These are phyloP conservation scores for Ochropacha duplaris DNA, from an alignment of 2,888 invertebrate species.

Conservation along the genomic window DNA sequence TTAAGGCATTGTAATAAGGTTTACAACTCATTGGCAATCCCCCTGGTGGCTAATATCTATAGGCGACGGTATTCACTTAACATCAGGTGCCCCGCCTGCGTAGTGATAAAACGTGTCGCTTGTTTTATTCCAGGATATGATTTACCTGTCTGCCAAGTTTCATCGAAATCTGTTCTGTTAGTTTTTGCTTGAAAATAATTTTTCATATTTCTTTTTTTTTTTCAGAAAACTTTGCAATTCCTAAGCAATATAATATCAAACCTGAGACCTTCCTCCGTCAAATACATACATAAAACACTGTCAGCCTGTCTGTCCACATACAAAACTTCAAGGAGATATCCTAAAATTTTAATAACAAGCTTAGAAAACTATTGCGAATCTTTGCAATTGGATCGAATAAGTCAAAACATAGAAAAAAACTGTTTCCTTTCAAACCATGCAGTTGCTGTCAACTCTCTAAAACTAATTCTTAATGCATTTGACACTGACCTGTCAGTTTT, in stretches of 20 bases:
- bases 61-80: too few relatives aligned
- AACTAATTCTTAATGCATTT: conserved; percentile 26
- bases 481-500: conserved; percentile 8
- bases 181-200: too few relatives aligned
- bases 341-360: conserved; percentile 2
- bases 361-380: conserved; percentile 27
- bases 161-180: too few relatives aligned
- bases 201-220: conserved; percentile 14
- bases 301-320: conserved; percentile 25
- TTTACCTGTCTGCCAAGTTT: too few relatives aligned
- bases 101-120: too few relatives aligned
- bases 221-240: conserved; percentile 41
- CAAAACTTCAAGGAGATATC: conserved; percentile 14
- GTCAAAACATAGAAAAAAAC: conserved; percentile 30
- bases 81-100: too few relatives aligned
- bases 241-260: conserved; percentile 30
- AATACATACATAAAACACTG: conserved; percentile 23
- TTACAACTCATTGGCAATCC: too few relatives aligned
- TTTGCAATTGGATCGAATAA: conserved; percentile 31
- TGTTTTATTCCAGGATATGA: too few relatives aligned
- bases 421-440: conserved; percentile 21
- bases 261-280: conserved; percentile 25
- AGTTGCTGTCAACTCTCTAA: conserved; percentile 22
- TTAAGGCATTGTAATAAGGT: too few relatives aligned
- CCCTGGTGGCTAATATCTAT: too few relatives aligned